These are phyloP conservation scores for Linnaemya tessellans DNA, from an alignment of 2,888 invertebrate species.

Conservation along the genomic window DNA sequence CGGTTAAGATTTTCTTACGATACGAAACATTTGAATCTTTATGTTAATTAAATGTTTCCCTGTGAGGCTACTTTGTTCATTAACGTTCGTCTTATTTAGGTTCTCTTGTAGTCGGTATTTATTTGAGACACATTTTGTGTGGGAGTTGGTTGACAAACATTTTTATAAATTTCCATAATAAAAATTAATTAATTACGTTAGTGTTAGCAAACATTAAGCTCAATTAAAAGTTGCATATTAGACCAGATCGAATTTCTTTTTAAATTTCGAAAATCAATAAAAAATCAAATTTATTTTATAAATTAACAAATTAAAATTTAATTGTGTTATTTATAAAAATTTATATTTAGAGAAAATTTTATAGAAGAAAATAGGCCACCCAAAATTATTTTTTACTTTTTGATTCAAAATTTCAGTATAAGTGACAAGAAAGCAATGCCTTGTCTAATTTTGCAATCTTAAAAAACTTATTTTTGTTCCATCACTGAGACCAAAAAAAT, in stretches of 20 bases:
- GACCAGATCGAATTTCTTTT: neutral
- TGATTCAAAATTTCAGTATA: neutral
- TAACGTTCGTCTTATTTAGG: neutral
- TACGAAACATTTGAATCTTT: neutral
- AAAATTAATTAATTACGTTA: conserved; percentile 39
- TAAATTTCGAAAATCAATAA: neutral
- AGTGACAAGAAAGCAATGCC: too few species aligned
- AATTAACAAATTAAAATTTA: neutral
- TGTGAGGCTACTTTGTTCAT: neutral
- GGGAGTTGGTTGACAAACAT: conserved; percentile 44
- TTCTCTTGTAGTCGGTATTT: neutral
- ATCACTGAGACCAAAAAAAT: too few species aligned
- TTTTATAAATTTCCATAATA: conserved; percentile 36
- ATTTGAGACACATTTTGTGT: conserved; percentile 11
- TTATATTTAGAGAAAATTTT: too few species aligned
- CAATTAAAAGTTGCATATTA: conserved; percentile 5
- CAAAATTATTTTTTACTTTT: neutral
- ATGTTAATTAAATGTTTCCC: neutral
- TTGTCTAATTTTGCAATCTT: too few species aligned
- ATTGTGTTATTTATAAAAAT: too few species aligned
- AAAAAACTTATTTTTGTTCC: neutral
- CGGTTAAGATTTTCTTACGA: neutral
- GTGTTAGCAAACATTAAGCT: neutral
- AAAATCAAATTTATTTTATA: neutral
- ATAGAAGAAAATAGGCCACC: too few species aligned